These are phyloP conservation scores for Podocnemis expansa DNA, from an alignment of 2,113 vertebrate species.

Conservation along the genomic window DNA sequence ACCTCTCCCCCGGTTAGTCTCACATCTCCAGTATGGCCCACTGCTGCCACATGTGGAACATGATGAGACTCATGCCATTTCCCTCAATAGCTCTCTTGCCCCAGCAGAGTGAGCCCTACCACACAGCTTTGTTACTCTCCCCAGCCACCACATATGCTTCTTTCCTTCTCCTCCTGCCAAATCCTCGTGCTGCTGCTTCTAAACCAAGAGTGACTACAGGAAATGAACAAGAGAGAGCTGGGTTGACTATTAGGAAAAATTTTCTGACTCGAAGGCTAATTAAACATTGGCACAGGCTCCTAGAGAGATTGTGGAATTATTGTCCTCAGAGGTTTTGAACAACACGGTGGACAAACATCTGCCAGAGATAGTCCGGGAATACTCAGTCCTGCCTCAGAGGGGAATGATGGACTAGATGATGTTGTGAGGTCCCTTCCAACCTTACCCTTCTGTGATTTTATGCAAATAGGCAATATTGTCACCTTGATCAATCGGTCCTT, in stretches of 20 bases:
- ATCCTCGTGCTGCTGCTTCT: neutral
- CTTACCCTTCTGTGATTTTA: neutral
- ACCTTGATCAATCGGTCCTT: no score
- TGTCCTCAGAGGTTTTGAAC: neutral
- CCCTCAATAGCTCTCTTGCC: no score
- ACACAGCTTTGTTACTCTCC: neutral
- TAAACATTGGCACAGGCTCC: neutral
- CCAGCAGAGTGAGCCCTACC: neutral
- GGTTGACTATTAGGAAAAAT: neutral
- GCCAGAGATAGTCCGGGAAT: neutral
- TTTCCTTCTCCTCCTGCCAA: neutral
- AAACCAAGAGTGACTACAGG: neutral
- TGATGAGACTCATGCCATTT: neutral
- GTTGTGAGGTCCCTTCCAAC: neutral
- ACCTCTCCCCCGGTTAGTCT: conserved; percentile 14
- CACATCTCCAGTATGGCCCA: neutral
- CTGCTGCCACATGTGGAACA: neutral
- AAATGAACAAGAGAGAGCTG: neutral
- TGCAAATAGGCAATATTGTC: neutral
- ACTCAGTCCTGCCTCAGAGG: neutral
- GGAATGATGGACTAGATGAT: neutral
- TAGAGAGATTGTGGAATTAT: neutral
- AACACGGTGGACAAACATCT: neutral
- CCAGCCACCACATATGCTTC: neutral
- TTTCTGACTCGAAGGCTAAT: neutral